A percentile compares a stretch with the other conserved stretches of the same genome.
Conservation (phyloP, 2,113 vertebrate species). For the Coryphaenoides rupestris region DNA sequence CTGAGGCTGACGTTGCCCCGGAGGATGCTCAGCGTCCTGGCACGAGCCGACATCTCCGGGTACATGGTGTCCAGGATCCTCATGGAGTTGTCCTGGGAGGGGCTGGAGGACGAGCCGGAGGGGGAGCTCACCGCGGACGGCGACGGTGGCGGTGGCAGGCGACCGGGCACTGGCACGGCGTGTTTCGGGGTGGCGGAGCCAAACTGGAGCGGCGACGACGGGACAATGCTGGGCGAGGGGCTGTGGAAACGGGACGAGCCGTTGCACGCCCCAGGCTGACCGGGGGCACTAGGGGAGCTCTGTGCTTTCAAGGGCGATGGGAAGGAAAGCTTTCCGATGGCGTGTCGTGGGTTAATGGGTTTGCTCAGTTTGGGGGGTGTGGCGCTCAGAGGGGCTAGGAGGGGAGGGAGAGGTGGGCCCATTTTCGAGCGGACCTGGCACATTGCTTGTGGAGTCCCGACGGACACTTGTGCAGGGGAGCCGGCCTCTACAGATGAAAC, state of each 20-base stretch:
- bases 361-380: constrained; percentile 77
- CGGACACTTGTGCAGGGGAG: constrained; percentile 50
- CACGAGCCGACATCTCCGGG: constrained; percentile 88
- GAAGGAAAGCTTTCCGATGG: constrained; percentile 65
- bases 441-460: constrained; percentile 55
- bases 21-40: constrained; percentile 88
- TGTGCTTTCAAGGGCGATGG: constrained; percentile 70
- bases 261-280: constrained; percentile 55
- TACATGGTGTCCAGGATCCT: constrained; percentile 93
- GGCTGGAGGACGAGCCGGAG: constrained; percentile 45
- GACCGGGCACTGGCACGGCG: constrained; percentile 88
- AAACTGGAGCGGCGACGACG: constrained; percentile 89
- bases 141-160: constrained; percentile 81
- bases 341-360: constrained; percentile 63
- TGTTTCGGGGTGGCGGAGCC: constrained; percentile 95
- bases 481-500: constrained; percentile 26
- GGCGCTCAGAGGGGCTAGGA: constrained; percentile 78
- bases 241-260: constrained; percentile 68
- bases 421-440: constrained; percentile 79
- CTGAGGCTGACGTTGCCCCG: constrained; percentile 83
- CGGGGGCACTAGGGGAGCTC: constrained; percentile 59
- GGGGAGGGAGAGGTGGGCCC: constrained; percentile 85
- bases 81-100: constrained; percentile 87
- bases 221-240: constrained; percentile 71
- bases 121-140: constrained; percentile 59